Percentiles rank a stretch among this genome's conserved stretches.
Conservation (phyloP, 2,113 vertebrate genomes). For the Melanocharis versteri region DNA sequence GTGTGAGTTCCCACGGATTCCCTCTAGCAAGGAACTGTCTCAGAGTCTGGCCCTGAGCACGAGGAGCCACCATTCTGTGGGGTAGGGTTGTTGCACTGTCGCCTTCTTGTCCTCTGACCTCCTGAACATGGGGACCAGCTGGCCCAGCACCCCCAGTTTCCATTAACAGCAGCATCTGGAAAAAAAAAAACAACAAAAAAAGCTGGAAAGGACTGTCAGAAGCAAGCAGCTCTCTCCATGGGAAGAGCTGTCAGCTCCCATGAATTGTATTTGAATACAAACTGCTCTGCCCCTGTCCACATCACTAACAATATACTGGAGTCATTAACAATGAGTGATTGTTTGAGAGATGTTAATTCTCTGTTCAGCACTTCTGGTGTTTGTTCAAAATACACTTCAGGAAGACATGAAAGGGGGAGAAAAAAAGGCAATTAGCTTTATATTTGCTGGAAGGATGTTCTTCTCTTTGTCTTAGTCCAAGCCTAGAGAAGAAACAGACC, state of each 20-base stretch:
- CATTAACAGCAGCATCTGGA: constrained; percentile 76
- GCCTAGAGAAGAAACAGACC: background rate
- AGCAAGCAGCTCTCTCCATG: background rate
- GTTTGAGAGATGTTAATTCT: background rate
- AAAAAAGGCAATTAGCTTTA: background rate
- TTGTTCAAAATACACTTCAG: background rate
- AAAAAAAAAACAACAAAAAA: background rate
- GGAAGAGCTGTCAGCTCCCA: background rate
- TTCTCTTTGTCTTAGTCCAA: background rate
- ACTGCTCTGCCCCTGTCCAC: background rate
- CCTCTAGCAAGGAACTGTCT: constrained; percentile 73
- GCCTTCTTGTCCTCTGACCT: constrained; percentile 71
- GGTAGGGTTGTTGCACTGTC: constrained; percentile 84
- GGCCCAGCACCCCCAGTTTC: constrained; percentile 90
- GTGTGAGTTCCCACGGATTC: background rate
- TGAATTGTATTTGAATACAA: background rate
- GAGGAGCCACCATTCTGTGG: constrained; percentile 70
- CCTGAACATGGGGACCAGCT: constrained; percentile 80
- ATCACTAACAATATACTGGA: background rate
- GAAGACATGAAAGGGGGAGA: background rate
- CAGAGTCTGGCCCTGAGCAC: constrained; percentile 76
- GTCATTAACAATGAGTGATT: background rate
- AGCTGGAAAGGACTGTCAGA: background rate
- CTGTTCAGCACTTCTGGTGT: background rate
- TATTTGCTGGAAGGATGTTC: background rate